Evolutionary conservation across 2,113 vertebrate genomes (phyloP), one percentile per base, ranked within the genome.

Genomic region (Trochalopteron elliotii): DNA sequence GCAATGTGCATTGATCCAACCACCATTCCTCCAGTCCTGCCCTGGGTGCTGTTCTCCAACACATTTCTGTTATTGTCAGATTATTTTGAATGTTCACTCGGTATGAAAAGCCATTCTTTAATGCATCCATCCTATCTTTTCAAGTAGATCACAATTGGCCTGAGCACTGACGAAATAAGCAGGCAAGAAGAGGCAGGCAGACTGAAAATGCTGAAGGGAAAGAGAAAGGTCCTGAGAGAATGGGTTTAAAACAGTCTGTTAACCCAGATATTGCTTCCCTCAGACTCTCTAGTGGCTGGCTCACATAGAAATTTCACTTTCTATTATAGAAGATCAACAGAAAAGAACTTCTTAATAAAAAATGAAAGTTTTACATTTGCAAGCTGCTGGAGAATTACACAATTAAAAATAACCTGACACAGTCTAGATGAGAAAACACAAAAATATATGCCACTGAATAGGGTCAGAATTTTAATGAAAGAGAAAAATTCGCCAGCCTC

Each of bases 301-400:
- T 92, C 24, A 24, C 35, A 87, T 44, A 93, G 94, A 95, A 94
- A 95, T 97, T 96, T 97, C 60, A 89, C 96, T 97, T 96, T 81
- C 79, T 90, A 70, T 93, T 84, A 87, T 21, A 95, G 57, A 83
- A 74, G n/a, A 88, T 92, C 75, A 91, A 89, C 82, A 68, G 77
- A 96, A 91, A 97, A 90, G 52, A 78, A 76, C 35, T 96, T 59
- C 87, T 92, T 91, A 87, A 85, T 78, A 75, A 85, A 95, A 96
- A 97, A 89, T 52, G 44, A 77, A 95, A 91, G 70, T 83, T 93
- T 87, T 92, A 63, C n/a, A 60, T 94, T 93, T 90, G 35, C 76
- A 95, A 84, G 37, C 65, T 91, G 31, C 24, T 10, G 1, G 35
- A 94, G 75, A 95, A 86, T 59, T 71, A 50, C 61, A 89, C 55